These are phyloP conservation scores for Drosophila nikananu DNA, from an alignment of 1,140 invertebrate species.

Conservation along the genomic window DNA sequence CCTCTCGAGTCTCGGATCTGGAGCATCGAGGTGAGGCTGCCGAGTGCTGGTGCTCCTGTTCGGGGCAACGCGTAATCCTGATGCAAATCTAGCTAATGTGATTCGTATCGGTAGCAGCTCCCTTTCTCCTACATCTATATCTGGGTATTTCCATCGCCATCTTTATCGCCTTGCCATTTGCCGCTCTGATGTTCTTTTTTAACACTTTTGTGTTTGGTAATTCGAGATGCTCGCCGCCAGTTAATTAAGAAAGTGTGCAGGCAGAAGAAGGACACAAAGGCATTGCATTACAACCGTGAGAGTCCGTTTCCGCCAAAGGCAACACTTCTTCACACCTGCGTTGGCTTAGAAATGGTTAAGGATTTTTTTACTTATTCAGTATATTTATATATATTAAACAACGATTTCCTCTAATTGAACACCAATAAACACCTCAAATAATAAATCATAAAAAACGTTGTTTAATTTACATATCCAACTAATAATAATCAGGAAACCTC, in stretches of 20 bases:
- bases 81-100: slow-evolving; percentile 80
- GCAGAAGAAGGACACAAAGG: slow-evolving; percentile 8
- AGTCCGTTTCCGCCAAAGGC: neutral
- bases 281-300: slow-evolving; percentile 46
- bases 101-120: slow-evolving; percentile 55
- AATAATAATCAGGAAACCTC: neutral
- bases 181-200: slow-evolving; percentile 54
- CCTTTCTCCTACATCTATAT: neutral
- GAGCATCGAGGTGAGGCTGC: slow-evolving; percentile 38
- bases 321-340: slow-evolving; percentile 27
- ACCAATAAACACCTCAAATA: neutral
- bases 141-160: slow-evolving; percentile 17
- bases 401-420: neutral
- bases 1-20: slow-evolving; percentile 13
- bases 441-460: neutral
- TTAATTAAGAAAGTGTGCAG: slow-evolving; percentile 62
- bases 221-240: slow-evolving; percentile 40
- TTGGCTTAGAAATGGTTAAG: neutral
- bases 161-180: slow-evolving; percentile 24
- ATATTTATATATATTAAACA: neutral
- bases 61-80: slow-evolving; percentile 63
- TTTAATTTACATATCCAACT: neutral
- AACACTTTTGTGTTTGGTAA: slow-evolving; percentile 70
- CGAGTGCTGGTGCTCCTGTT: slow-evolving; percentile 29
- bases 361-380: neutral